A percentile compares a stretch with the other conserved stretches of the same genome.
These are phyloP conservation scores for Papilio polyxenes DNA, from an alignment of 1,140 invertebrate species.

Conservation along the genomic window DNA sequence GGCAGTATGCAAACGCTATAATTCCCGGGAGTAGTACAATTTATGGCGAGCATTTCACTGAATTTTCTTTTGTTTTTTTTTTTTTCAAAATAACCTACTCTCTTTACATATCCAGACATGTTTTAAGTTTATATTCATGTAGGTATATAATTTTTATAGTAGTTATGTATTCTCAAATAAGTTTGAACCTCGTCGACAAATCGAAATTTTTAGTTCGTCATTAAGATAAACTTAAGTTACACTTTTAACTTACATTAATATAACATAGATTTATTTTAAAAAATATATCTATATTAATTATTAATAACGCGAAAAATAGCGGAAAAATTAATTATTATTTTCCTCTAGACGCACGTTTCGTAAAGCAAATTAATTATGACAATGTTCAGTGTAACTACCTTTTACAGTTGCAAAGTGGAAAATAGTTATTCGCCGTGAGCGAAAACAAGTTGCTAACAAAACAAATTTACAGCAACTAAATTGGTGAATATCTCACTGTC, in stretches of 20 bases:
- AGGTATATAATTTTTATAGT: not conserved
- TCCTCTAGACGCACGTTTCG: not conserved
- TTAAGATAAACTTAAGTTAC: not conserved
- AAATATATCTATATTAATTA: too few relatives aligned
- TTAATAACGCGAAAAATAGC: too few relatives aligned
- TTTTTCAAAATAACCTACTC: slow-evolving; percentile 54
- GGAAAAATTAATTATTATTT: not conserved
- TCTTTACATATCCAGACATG: slow-evolving; percentile 52
- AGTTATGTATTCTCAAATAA: not conserved
- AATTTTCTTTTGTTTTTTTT: slow-evolving; percentile 74
- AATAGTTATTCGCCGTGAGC: slow-evolving; percentile 39
- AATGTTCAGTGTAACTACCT: not conserved
- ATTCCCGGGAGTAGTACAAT: slow-evolving; percentile 71
- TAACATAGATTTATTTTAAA: too few relatives aligned
- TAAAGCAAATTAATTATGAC: not conserved
- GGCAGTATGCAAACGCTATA: slow-evolving; percentile 68
- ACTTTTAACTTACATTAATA: too few relatives aligned
- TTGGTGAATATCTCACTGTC: slow-evolving; percentile 76
- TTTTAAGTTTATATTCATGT: slow-evolving; percentile 41
- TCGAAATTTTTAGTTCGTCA: not conserved
- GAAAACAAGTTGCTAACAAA: slow-evolving; percentile 59
- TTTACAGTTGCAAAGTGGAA: not conserved
- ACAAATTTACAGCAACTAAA: slow-evolving; percentile 73
- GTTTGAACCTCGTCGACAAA: not conserved
- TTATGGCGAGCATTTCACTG: slow-evolving; percentile 72